Conservation (phyloP, 2,113 vertebrate genomes). For the Microtus richardsoni region DNA sequence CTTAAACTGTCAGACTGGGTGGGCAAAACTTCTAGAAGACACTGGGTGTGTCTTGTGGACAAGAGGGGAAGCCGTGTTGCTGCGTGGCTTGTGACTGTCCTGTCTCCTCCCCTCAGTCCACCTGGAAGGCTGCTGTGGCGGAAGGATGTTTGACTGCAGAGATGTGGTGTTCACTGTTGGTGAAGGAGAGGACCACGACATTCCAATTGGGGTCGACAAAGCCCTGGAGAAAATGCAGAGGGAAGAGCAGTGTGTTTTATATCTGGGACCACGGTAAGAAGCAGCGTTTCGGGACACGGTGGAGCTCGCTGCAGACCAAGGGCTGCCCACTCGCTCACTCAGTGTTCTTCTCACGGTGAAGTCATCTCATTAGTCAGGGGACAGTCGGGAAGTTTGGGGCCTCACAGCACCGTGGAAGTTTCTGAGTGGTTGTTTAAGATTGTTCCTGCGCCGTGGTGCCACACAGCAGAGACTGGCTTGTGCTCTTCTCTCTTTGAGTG, state of each 20-base stretch:
- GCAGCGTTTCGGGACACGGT: background rate
- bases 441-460: background rate
- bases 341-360: background rate
- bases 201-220: constrained; percentile 96
- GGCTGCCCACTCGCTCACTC: background rate
- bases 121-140: constrained; percentile 91
- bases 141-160: constrained; percentile 91
- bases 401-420: background rate
- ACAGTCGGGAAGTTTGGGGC: background rate
- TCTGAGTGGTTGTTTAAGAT: background rate
- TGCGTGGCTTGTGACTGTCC: background rate
- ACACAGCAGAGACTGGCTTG: background rate
- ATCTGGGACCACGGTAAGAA: constrained; percentile 93
- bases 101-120: constrained; percentile 87
- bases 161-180: constrained; percentile 93
- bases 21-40: background rate
- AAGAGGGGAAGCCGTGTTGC: background rate
- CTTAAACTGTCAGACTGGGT: constrained; percentile 9
- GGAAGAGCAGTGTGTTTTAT: constrained; percentile 94
- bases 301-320: background rate
- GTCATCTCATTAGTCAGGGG: constrained; percentile 3
- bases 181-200: constrained; percentile 93
- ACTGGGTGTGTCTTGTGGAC: background rate
- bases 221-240: constrained; percentile 98
- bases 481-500: background rate